These are phyloP conservation scores for Mactromeris polynyma DNA, from an alignment of 2,888 invertebrate species.

Conservation along the genomic window DNA sequence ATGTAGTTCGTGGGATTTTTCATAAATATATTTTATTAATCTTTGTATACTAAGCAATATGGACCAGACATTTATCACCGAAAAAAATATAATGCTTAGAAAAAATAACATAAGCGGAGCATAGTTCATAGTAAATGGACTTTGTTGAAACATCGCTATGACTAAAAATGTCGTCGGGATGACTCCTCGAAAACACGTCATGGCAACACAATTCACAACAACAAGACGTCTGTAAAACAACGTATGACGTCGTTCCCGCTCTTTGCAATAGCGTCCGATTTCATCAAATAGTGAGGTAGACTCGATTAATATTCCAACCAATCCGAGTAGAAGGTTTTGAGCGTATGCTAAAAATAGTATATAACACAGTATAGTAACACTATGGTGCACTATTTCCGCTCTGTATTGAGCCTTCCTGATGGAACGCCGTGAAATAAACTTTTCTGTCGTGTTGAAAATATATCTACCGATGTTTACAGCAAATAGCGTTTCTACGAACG, in stretches of 20 bases:
- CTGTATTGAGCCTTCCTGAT: slow-evolving; percentile 56
- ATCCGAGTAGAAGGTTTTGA: slow-evolving; percentile 72
- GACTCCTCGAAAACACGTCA: slow-evolving; percentile 70
- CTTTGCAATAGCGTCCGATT: slow-evolving; percentile 68
- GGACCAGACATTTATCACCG: slow-evolving; percentile 78
- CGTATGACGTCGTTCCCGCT: slow-evolving; percentile 58
- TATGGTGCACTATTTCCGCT: slow-evolving; percentile 72
- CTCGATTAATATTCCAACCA: slow-evolving; percentile 74
- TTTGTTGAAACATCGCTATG: slow-evolving; percentile 72
- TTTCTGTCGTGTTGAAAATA: slow-evolving; percentile 67
- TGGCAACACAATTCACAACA: slow-evolving; percentile 64
- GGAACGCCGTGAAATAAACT: slow-evolving; percentile 51
- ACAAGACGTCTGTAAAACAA: slow-evolving; percentile 64
- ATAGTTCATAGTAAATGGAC: slow-evolving; percentile 75
- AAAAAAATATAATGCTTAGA: slow-evolving; percentile 76
- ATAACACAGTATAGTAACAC: slow-evolving; percentile 73
- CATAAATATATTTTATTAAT: slow-evolving; percentile 60
- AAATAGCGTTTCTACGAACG: slow-evolving; percentile 62
- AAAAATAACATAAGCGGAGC: slow-evolving; percentile 75
- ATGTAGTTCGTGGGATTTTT: slow-evolving; percentile 36
- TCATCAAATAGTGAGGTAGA: slow-evolving; percentile 70
- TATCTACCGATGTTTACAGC: slow-evolving; percentile 75
- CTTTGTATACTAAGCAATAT: slow-evolving; percentile 72
- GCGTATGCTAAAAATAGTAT: slow-evolving; percentile 68
- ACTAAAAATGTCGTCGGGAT: slow-evolving; percentile 74